phyloP scores from a whole-genome alignment of 2,113 vertebrate genomes.

The Urocitellus parryii region DNA sequence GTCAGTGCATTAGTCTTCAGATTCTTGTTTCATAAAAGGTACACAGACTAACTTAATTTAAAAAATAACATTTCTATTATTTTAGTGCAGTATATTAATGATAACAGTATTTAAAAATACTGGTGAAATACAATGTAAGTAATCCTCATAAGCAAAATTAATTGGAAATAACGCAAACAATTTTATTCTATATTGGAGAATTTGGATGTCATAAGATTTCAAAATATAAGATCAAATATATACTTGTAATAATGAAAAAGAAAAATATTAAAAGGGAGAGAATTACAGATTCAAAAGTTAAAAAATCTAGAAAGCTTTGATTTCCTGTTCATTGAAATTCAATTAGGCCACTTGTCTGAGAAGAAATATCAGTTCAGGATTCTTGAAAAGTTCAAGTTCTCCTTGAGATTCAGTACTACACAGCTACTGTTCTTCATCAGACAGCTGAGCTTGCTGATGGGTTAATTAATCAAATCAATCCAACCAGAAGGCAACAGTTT shows the following conservation, averaged over 20 bases:
- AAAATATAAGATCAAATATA: not conserved
- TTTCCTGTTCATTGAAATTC: conserved; percentile 82
- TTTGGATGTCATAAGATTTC: not conserved
- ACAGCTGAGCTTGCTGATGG: conserved; percentile 60
- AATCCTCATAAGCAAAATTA: conserved; percentile 9
- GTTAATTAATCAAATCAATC: conserved; percentile 82
- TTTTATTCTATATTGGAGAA: not conserved
- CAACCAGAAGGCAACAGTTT: conserved; percentile 63
- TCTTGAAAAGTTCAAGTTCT: conserved; percentile 78
- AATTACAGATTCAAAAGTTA: conserved; percentile 60
- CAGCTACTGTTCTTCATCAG: conserved; percentile 73
- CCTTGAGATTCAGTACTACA: conserved; percentile 80
- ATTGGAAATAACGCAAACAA: conserved; percentile 48
- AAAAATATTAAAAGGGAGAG: conserved; percentile 61
- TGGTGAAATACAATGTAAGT: not conserved
- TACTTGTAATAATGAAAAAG: conserved; percentile 30
- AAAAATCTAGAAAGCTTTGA: conserved; percentile 69
- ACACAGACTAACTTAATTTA: not conserved
- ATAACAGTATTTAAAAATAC: not conserved
- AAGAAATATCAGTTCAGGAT: conserved; percentile 73
- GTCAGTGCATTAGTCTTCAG: not conserved
- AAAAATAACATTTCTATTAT: not conserved
- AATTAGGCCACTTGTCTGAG: conserved; percentile 75
- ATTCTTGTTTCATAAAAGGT: conserved; percentile 1
- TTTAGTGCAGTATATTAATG: not conserved